Percentiles rank a stretch among this genome's conserved stretches.
phyloP scores from a whole-genome alignment of 2,888 invertebrate genomes.

The Epinotia bilunana region DNA sequence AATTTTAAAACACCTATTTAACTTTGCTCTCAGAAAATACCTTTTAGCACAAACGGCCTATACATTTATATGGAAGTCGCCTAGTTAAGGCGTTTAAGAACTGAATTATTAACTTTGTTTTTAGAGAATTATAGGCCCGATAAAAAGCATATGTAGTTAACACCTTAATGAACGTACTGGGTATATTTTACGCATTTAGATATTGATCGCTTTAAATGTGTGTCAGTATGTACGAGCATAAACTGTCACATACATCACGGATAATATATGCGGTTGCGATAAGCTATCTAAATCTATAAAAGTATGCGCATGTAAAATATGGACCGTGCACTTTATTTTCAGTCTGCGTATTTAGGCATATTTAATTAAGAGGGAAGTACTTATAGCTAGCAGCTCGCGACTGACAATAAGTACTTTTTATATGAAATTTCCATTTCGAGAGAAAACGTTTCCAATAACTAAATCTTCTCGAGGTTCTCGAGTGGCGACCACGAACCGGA shows the following conservation, averaged over 20 bases:
- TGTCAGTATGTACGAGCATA: not conserved
- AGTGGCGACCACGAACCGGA: too few species aligned
- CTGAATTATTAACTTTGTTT: slow-evolving; percentile 4
- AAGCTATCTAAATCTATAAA: not conserved
- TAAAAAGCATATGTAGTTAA: slow-evolving; percentile 26
- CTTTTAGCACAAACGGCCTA: not conserved
- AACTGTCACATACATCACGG: slow-evolving; percentile 1
- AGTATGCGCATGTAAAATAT: not conserved
- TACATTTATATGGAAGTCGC: not conserved
- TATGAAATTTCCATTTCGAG: too few species aligned
- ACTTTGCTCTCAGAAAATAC: not conserved
- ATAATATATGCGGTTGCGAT: not conserved
- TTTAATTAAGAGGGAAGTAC: not conserved
- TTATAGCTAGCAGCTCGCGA: too few species aligned
- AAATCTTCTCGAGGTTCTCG: too few species aligned
- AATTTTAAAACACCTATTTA: slow-evolving; percentile 9
- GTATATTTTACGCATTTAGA: slow-evolving; percentile 20
- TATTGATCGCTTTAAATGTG: slow-evolving; percentile 8
- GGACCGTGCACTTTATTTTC: not conserved
- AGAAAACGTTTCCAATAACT: too few species aligned
- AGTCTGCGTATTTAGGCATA: not conserved
- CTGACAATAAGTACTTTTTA: too few species aligned
- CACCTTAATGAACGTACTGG: slow-evolving; percentile 29
- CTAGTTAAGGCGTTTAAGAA: not conserved
- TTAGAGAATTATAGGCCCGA: slow-evolving; percentile 24